phyloP scores from a whole-genome alignment of 2,888 invertebrate genomes.

The Pterostichus madidus region DNA sequence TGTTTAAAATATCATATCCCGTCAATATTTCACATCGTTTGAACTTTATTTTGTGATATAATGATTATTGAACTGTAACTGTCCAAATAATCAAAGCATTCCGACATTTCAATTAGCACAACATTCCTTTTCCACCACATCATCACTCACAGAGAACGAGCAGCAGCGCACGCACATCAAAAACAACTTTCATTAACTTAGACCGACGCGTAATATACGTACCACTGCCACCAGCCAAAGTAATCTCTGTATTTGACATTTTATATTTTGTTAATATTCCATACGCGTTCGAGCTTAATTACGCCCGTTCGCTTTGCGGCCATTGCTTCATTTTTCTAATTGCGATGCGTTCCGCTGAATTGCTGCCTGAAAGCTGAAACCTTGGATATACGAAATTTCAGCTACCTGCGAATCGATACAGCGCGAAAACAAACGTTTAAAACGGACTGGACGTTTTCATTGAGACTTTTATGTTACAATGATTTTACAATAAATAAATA shows the following conservation, averaged over 20 bases:
- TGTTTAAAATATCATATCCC: not conserved
- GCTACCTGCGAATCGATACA: slow-evolving; percentile 46
- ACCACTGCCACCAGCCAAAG: not conserved
- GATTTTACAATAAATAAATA: too few species aligned
- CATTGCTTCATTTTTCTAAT: slow-evolving; percentile 33
- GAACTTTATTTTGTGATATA: slow-evolving; percentile 6
- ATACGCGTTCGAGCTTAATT: slow-evolving; percentile 25
- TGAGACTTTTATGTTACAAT: too few species aligned
- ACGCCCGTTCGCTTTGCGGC: slow-evolving; percentile 2
- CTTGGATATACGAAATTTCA: not conserved
- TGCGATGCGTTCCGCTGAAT: slow-evolving; percentile 10
- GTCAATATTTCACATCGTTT: slow-evolving; percentile 19
- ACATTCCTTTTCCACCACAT: slow-evolving; percentile 43
- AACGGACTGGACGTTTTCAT: not conserved
- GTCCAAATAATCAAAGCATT: slow-evolving; percentile 36
- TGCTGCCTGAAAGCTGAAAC: slow-evolving; percentile 6
- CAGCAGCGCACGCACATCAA: slow-evolving; percentile 29
- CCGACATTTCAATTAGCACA: slow-evolving; percentile 37
- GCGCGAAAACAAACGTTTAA: not conserved
- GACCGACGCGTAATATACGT: not conserved
- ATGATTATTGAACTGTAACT: slow-evolving; percentile 15
- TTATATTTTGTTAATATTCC: slow-evolving; percentile 49
- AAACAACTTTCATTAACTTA: slow-evolving; percentile 45
- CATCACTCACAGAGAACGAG: slow-evolving; percentile 26
- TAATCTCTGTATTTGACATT: slow-evolving; percentile 37